Evolutionary conservation across 2,888 invertebrate genomes (phyloP), one percentile per base, ranked within the genome.

Genomic region (Cyaniris semiargus): DNA sequence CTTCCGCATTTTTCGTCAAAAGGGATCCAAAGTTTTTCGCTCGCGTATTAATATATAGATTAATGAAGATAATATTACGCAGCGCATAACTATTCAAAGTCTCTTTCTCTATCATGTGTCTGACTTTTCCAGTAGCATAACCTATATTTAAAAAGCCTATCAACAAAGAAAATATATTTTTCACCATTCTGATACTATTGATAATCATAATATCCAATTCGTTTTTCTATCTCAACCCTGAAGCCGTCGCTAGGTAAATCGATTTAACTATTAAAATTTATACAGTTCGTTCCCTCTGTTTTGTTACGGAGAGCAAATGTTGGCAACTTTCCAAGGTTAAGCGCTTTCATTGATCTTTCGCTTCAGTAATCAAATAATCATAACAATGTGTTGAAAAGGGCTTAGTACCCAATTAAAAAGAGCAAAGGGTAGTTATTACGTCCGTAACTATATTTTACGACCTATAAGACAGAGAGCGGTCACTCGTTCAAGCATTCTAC

Each of bases 301-400:
- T 72, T 44, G 72, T 72, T 38, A 66, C 66, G 38, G 72, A 21
- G 72, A 72, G 44, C 23, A 38, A 72, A 21, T 44, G 72, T 21
- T 72, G 72, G 72, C 72, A 72, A 72, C 31, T 23, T 72, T 72
- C 72, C 72, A 72, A 72, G 72, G 72, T 72, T 44, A 72, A 72
- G 72, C 72, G 72, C 72, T 44, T 72, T 72, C 72, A 72, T 72
- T 72, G 72, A 72, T 72, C 72, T 72, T 72, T 44, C 72, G 72
- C 21, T 38, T 38, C 21, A 72, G 72, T 44, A 72, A 72, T 72
- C 72, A 72, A 72, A 72, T 72, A 72, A 72, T 38, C 72, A 72
- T 72, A 72, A 72, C 72, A 72, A 38, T 72, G 72, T 72, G 72
- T 23, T 44, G 38, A 23, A 13, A 44, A 66, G 66, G 66, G 27